phyloP scores from a whole-genome alignment of 2,797 vertebrate genomes.

The Bradypodion pumilum region DNA sequence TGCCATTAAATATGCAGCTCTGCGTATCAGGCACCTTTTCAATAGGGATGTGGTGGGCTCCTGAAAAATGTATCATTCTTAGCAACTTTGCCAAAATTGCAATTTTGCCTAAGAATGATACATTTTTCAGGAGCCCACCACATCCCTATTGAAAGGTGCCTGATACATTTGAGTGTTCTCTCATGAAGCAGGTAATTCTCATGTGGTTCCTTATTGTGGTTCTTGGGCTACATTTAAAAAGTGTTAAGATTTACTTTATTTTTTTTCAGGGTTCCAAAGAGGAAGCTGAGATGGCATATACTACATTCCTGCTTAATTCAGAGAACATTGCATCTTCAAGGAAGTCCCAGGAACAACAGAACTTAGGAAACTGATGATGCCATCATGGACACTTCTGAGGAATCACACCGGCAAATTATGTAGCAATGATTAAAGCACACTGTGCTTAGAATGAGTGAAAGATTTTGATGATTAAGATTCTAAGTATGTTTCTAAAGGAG shows the following conservation, averaged over 20 bases:
- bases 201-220: not conserved
- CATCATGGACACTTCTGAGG: not conserved
- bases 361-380: rapidly evolving
- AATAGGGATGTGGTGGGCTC: too few relatives aligned
- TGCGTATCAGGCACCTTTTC: not conserved
- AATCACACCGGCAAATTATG: not conserved
- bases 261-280: constrained; percentile 76
- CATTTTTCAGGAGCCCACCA: too few relatives aligned
- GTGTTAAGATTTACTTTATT: not conserved
- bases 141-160: too few relatives aligned
- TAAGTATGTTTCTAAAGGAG: not conserved
- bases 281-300: constrained; percentile 73
- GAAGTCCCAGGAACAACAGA: rapidly evolving
- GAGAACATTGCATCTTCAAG: not conserved
- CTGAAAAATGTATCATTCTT: too few relatives aligned
- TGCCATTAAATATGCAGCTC: too few relatives aligned
- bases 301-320: constrained; percentile 68
- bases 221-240: rapidly evolving
- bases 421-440: not conserved
- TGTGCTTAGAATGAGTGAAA: not conserved
- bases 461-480: not conserved
- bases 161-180: not conserved
- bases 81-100: too few relatives aligned
- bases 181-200: not conserved
- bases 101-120: too few relatives aligned